A percentile compares a stretch with the other conserved stretches of the same genome.
Evolutionary conservation across 2,888 invertebrate genomes (phyloP).

Genomic region (Odiellus spinosus): DNA sequence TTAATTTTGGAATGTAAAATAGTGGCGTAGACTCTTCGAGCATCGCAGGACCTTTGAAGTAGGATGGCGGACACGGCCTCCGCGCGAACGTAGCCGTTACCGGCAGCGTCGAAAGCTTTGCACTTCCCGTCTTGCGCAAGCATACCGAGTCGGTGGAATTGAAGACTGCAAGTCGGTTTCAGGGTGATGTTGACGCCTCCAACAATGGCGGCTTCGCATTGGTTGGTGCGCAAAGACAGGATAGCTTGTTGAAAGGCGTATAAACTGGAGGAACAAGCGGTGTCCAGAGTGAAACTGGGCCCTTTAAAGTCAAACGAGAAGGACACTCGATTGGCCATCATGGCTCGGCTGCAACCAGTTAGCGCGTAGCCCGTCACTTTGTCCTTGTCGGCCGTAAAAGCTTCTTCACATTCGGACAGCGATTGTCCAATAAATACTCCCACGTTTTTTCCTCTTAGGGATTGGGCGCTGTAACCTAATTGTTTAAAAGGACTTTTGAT

Average conservation of each 20-base stretch:
- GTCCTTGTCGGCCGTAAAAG: conserved; percentile 60
- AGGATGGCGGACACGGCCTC: conserved; percentile 70
- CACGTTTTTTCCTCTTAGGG: conserved; percentile 68
- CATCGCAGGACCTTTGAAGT: conserved; percentile 50
- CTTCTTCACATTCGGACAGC: conserved; percentile 75
- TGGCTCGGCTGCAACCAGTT: conserved; percentile 79
- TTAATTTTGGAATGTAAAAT: conserved; percentile 38
- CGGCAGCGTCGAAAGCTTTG: conserved; percentile 82
- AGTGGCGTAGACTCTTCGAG: conserved; percentile 31
- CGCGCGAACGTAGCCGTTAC: conserved; percentile 78
- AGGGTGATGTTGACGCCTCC: conserved; percentile 77
- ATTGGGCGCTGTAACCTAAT: conserved; percentile 53
- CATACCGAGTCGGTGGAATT: conserved; percentile 88
- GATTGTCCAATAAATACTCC: conserved; percentile 94
- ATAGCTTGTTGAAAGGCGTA: conserved; percentile 76
- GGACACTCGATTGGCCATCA: conserved; percentile 81
- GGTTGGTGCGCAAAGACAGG: conserved; percentile 63
- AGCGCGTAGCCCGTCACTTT: conserved; percentile 70
- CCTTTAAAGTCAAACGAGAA: conserved; percentile 86
- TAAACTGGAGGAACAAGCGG: conserved; percentile 90
- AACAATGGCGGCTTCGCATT: conserved; percentile 90
- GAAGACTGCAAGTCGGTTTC: conserved; percentile 76
- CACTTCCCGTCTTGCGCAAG: conserved; percentile 77
- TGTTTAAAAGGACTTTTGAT: too few species aligned
- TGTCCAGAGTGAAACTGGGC: conserved; percentile 88